These are phyloP conservation scores for Rhinolophus ferrumequinum DNA, from an alignment of 2,113 vertebrate species.

Conservation along the genomic window DNA sequence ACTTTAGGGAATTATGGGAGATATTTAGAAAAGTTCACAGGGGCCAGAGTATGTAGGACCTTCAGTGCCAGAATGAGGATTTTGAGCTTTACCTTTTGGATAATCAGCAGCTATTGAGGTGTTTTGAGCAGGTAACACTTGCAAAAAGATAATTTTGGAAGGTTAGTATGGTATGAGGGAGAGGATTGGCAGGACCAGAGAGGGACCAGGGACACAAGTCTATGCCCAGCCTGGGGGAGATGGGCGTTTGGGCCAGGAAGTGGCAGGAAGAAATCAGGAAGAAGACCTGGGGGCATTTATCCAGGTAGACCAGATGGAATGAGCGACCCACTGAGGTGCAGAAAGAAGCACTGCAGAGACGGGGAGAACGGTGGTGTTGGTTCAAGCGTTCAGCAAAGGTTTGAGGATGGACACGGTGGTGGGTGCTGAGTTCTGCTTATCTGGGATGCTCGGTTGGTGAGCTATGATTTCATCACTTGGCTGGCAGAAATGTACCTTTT, in stretches of 20 bases:
- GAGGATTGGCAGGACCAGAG: background rate
- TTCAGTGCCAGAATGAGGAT: background rate
- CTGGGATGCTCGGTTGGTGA: fast-evolving
- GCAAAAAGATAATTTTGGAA: background rate
- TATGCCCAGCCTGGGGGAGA: background rate
- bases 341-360: fast-evolving
- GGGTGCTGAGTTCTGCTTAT: background rate
- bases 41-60: background rate
- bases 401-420: fast-evolving
- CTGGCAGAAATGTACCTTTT: background rate
- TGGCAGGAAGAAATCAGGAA: background rate
- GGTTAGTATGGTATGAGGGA: background rate
- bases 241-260: background rate
- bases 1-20: background rate
- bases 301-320: background rate
- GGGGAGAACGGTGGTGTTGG: too few relatives aligned
- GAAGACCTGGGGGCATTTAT: background rate
- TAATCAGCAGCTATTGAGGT: background rate
- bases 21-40: background rate
- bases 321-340: background rate
- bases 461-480: too few relatives aligned
- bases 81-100: background rate
- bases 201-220: background rate
- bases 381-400: fast-evolving
- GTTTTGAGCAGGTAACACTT: background rate